phyloP scores from a whole-genome alignment of 2,888 invertebrate genomes.

The Buathra laborator region DNA sequence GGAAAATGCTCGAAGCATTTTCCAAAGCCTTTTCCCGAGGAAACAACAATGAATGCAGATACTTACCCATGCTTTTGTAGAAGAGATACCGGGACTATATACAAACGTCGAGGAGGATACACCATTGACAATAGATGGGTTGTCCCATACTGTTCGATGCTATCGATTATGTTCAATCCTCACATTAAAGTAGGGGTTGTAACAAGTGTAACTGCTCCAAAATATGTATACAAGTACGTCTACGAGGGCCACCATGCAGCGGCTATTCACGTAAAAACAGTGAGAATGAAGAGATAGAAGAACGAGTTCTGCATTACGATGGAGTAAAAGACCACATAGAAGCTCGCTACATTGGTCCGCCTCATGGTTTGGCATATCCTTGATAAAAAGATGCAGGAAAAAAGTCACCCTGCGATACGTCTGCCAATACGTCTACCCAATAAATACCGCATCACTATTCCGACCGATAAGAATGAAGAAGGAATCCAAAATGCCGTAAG shows the following conservation, averaged over 20 bases:
- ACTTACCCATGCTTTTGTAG: constrained; percentile 73
- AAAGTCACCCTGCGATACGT: constrained; percentile 53
- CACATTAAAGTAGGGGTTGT: constrained; percentile 73
- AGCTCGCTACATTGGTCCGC: neutral
- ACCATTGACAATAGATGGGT: constrained; percentile 50
- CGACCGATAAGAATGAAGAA: no score
- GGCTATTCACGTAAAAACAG: constrained; percentile 17
- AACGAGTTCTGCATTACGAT: neutral
- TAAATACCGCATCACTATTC: constrained; percentile 7
- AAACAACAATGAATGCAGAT: constrained; percentile 69
- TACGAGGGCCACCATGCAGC: constrained; percentile 49
- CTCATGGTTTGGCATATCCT: constrained; percentile 61
- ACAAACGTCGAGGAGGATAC: constrained; percentile 55
- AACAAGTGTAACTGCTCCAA: constrained; percentile 68
- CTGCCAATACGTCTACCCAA: no score
- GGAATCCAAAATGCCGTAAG: no score
- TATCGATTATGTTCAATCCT: constrained; percentile 55
- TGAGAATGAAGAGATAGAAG: neutral
- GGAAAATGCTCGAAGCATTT: constrained; percentile 73
- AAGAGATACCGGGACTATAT: constrained; percentile 67
- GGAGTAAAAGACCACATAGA: neutral
- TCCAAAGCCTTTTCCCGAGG: constrained; percentile 71
- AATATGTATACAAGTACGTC: constrained; percentile 53
- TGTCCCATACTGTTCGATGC: constrained; percentile 35
- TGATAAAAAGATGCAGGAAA: constrained; percentile 65